A percentile compares a stretch with the other conserved stretches of the same genome.
Conservation (phyloP, 2,888 invertebrate genomes). For the Spodoptera littoralis region DNA sequence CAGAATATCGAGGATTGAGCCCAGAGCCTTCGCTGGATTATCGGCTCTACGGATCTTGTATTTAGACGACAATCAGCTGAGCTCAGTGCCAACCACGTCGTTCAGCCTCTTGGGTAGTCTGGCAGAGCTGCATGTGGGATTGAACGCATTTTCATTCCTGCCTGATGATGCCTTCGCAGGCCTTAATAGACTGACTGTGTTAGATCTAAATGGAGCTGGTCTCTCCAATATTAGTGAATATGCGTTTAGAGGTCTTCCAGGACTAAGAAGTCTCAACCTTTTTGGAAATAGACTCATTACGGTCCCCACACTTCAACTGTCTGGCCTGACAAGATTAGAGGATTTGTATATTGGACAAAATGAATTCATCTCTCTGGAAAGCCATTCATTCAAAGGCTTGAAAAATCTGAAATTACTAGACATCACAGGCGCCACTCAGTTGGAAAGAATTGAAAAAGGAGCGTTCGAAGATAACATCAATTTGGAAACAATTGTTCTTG, state of each 20-base stretch:
- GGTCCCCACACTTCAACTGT: slow-evolving; percentile 93
- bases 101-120: slow-evolving; percentile 93
- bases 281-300: slow-evolving; percentile 93
- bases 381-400: slow-evolving; percentile 93
- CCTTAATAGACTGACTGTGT: slow-evolving; percentile 91
- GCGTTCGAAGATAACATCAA: slow-evolving; percentile 95
- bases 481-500: slow-evolving; percentile 92
- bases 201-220: slow-evolving; percentile 94
- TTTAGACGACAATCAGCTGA: slow-evolving; percentile 95
- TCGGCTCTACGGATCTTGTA: slow-evolving; percentile 93
- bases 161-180: slow-evolving; percentile 94
- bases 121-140: slow-evolving; percentile 95
- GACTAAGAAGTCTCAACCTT: slow-evolving; percentile 93
- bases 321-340: slow-evolving; percentile 92
- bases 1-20: slow-evolving; percentile 94
- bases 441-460: slow-evolving; percentile 92
- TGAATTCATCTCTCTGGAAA: slow-evolving; percentile 91
- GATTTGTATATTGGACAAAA: slow-evolving; percentile 95
- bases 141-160: slow-evolving; percentile 93
- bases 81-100: slow-evolving; percentile 92
- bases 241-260: slow-evolving; percentile 93
- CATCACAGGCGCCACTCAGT: slow-evolving; percentile 92
- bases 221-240: slow-evolving; percentile 93
- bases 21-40: slow-evolving; percentile 93
- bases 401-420: slow-evolving; percentile 93